Percentiles rank a stretch among this genome's conserved stretches.
Evolutionary conservation across 2,888 invertebrate genomes (phyloP).

Genomic region (Eupithecia subumbrata): DNA sequence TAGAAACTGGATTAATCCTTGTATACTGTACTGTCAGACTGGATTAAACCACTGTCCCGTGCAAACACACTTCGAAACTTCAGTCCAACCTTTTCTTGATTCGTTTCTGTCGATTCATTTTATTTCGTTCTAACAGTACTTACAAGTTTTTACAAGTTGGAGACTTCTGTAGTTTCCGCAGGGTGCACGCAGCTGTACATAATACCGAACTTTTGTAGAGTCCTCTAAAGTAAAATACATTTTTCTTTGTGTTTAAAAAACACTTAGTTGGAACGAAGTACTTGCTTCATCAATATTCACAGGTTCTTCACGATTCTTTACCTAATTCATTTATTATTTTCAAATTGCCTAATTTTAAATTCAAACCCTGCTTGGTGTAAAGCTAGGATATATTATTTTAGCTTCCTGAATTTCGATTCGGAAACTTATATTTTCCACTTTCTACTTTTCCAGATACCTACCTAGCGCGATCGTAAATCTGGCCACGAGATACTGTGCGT

Average conservation of each 20-base stretch:
- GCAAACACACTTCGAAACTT: slow-evolving; percentile 30
- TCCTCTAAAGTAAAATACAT: background rate
- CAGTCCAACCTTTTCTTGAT: slow-evolving; percentile 41
- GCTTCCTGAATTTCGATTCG: too few species aligned
- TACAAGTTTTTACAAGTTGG: slow-evolving; percentile 61
- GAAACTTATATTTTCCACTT: too few species aligned
- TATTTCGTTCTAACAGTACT: slow-evolving; percentile 58
- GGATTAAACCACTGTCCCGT: background rate
- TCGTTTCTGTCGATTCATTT: slow-evolving; percentile 48
- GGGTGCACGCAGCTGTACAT: slow-evolving; percentile 13
- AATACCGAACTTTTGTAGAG: slow-evolving; percentile 6
- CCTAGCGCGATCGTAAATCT: too few species aligned
- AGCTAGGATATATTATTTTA: too few species aligned
- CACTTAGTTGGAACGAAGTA: background rate
- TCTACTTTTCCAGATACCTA: too few species aligned
- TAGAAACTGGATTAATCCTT: background rate
- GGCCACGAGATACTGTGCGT: too few species aligned
- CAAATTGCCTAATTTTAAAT: background rate
- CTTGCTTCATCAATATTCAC: background rate
- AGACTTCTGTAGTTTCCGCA: slow-evolving; percentile 50
- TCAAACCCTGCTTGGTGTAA: background rate
- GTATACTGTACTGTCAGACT: background rate
- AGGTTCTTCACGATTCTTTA: background rate
- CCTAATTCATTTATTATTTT: background rate
- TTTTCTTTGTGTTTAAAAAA: background rate